Conservation (phyloP, 2,888 invertebrate genomes). For the Hermaeophaga mercurialis region DNA sequence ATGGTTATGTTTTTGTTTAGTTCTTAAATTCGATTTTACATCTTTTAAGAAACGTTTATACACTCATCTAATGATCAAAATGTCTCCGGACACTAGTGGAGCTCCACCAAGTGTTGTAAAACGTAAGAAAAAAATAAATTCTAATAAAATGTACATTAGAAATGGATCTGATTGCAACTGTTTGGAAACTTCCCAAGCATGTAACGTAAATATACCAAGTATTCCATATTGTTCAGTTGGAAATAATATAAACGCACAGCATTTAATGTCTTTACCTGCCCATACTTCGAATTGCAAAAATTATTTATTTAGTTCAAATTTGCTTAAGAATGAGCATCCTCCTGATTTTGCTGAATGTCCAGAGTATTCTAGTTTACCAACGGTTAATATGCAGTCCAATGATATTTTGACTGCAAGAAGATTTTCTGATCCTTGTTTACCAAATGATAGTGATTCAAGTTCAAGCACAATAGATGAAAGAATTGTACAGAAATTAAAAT, state of each 20-base stretch:
- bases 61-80: too few species aligned
- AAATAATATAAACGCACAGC: slow-evolving; percentile 56
- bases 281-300: slow-evolving; percentile 63
- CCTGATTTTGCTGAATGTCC: slow-evolving; percentile 43
- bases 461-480: slow-evolving; percentile 66
- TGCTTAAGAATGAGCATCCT: slow-evolving; percentile 38
- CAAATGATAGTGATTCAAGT: slow-evolving; percentile 55
- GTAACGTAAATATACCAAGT: slow-evolving; percentile 46
- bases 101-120: slow-evolving; percentile 54
- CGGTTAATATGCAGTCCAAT: slow-evolving; percentile 66
- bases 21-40: too few species aligned
- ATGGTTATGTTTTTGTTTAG: too few species aligned
- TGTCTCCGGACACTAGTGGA: slow-evolving; percentile 54
- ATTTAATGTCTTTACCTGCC: slow-evolving; percentile 69
- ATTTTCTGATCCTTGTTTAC: slow-evolving; percentile 72
- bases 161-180: slow-evolving; percentile 46
- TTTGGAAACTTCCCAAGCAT: slow-evolving; percentile 42
- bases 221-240: slow-evolving; percentile 48
- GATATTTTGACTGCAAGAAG: slow-evolving; percentile 61
- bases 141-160: slow-evolving; percentile 45
- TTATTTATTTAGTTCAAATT: slow-evolving; percentile 39
- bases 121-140: slow-evolving; percentile 52
- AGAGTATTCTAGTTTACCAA: slow-evolving; percentile 72
- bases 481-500: slow-evolving; percentile 68
- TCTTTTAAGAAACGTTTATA: too few species aligned